Percentiles rank a stretch among this genome's conserved stretches.
Evolutionary conservation across 2,113 vertebrate species (phyloP).

Genomic region (Naja naja): DNA sequence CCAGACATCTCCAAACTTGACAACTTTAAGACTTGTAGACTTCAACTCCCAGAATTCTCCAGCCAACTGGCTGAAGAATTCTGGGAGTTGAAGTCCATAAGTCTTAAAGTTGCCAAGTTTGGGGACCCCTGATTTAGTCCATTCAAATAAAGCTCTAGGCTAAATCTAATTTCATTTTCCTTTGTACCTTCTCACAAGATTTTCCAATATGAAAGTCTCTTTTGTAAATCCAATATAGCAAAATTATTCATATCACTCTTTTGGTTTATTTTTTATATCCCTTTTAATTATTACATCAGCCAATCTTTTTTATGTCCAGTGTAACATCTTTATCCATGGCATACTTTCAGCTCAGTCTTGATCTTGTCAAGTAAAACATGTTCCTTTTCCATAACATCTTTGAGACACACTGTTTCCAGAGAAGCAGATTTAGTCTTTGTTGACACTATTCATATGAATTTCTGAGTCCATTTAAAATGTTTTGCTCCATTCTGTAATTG

Average conservation of each 20-base stretch:
- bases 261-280: background rate
- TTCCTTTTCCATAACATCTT: background rate
- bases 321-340: background rate
- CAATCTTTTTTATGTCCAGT: background rate
- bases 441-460: background rate
- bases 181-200: background rate
- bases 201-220: background rate
- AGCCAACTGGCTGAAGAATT: too few species aligned
- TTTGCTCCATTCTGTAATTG: background rate
- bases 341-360: background rate
- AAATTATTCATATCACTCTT: background rate
- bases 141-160: background rate
- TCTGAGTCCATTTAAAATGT: background rate
- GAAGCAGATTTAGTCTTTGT: background rate
- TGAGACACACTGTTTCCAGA: background rate
- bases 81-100: too few species aligned
- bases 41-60: too few species aligned
- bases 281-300: background rate
- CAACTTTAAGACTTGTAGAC: too few species aligned
- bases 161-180: background rate
- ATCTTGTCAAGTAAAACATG: background rate
- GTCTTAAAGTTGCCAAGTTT: too few species aligned
- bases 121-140: background rate
- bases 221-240: background rate
- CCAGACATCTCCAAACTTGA: too few species aligned